phyloP scores from a whole-genome alignment of 2,888 invertebrate species.

The Nipponacmea schrenckii region DNA sequence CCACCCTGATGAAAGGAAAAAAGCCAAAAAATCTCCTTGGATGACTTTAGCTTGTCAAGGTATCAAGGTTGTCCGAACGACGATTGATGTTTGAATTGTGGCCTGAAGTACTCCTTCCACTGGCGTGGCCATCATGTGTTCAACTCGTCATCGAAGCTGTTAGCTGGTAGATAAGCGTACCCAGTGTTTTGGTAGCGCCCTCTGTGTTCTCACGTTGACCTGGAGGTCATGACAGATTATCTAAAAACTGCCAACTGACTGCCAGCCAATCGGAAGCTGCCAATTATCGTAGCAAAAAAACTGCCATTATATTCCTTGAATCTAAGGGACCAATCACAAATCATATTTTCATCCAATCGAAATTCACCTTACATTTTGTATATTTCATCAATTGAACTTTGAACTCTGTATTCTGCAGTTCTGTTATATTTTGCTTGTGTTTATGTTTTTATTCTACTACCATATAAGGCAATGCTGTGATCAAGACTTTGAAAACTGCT shows the following conservation, averaged over 20 bases:
- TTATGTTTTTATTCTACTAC: neutral
- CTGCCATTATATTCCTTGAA: neutral
- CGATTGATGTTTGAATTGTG: neutral
- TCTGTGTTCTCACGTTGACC: neutral
- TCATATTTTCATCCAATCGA: neutral
- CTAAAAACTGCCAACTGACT: neutral
- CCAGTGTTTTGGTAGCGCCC: neutral
- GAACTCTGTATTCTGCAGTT: neutral
- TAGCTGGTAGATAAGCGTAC: neutral
- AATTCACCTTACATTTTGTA: neutral
- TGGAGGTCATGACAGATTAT: neutral
- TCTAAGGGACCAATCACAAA: neutral
- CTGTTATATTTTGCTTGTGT: neutral
- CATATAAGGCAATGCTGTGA: constrained; percentile 7
- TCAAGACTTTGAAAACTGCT: neutral
- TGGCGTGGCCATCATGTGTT: constrained; percentile 1
- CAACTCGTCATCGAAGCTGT: neutral
- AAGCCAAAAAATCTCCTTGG: neutral
- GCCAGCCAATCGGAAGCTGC: constrained; percentile 3
- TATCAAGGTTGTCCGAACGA: neutral
- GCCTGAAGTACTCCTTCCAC: neutral
- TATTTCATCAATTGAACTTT: neutral
- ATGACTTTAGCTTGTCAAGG: neutral
- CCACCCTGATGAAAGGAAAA: too few relatives aligned
- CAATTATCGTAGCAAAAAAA: constrained; percentile 5